Conservation (phyloP, 2,113 vertebrate genomes). For the Mionectes macconnelli region DNA sequence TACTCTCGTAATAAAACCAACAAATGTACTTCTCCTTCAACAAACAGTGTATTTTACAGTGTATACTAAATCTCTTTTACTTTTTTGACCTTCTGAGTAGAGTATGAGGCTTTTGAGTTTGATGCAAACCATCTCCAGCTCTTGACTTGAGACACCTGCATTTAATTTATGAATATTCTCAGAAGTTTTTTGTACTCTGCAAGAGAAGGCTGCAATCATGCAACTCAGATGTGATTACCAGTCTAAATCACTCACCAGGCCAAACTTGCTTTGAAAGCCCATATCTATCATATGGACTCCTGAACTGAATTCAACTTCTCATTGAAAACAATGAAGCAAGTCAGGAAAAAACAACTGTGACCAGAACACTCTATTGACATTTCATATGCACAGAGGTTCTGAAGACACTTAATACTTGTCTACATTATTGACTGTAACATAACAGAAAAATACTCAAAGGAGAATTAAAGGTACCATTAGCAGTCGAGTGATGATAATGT, state of each 20-base stretch:
- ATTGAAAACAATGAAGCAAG: slow-evolving; percentile 11
- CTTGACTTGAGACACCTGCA: slow-evolving; percentile 74
- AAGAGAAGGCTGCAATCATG: slow-evolving; percentile 36
- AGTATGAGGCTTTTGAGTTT: slow-evolving; percentile 59
- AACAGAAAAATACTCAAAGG: background rate
- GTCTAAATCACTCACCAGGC: slow-evolving; percentile 22
- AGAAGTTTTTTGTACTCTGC: slow-evolving; percentile 66
- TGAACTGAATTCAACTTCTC: background rate
- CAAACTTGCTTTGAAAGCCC: slow-evolving; percentile 21
- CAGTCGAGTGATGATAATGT: background rate
- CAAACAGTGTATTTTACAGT: slow-evolving; percentile 36
- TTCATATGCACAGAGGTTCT: background rate
- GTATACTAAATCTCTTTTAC: background rate
- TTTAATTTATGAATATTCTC: slow-evolving; percentile 73
- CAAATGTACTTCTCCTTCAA: slow-evolving; percentile 41
- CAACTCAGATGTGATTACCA: slow-evolving; percentile 60
- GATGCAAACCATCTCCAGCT: slow-evolving; percentile 69
- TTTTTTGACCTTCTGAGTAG: slow-evolving; percentile 42
- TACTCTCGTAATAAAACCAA: slow-evolving; percentile 26
- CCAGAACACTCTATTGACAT: background rate
- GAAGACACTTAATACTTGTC: background rate
- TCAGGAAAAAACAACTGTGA: background rate
- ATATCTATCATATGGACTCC: background rate
- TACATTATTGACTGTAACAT: background rate
- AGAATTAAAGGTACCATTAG: background rate